Evolutionary conservation across 2,888 invertebrate species (phyloP).

Genomic region (Lithophane socia): DNA sequence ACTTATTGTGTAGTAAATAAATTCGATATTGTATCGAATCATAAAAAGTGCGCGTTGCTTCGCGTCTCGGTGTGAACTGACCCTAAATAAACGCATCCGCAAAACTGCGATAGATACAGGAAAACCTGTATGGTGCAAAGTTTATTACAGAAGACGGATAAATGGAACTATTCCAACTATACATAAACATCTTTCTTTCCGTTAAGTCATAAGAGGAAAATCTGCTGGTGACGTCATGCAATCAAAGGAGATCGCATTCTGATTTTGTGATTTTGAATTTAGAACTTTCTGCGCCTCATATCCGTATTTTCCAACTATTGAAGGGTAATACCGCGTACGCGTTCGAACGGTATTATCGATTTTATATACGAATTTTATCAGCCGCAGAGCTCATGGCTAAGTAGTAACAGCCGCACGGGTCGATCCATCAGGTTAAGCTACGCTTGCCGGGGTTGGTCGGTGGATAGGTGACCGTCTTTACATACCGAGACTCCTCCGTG

Average conservation of each 20-base stretch:
- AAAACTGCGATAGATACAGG: constrained; percentile 2
- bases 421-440: too few relatives aligned
- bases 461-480: too few relatives aligned
- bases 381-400: too few relatives aligned
- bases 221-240: not conserved
- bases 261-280: not conserved
- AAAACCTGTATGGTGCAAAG: constrained; percentile 1
- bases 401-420: too few relatives aligned
- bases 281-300: not conserved
- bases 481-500: too few relatives aligned
- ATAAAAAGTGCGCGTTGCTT: too few relatives aligned
- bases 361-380: too few relatives aligned
- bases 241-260: not conserved
- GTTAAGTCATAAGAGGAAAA: not conserved
- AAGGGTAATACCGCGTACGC: not conserved
- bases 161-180: not conserved
- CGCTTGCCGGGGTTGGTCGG: too few relatives aligned
- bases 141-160: not conserved
- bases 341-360: not conserved
- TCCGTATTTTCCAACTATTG: not conserved
- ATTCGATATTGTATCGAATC: too few relatives aligned
- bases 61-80: too few relatives aligned
- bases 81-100: not conserved
- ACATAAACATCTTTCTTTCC: not conserved
- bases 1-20: too few relatives aligned